Percentiles rank a stretch among this genome's conserved stretches.
Conservation (phyloP, 2,888 invertebrate genomes). For the Parasteatoda lunata region DNA sequence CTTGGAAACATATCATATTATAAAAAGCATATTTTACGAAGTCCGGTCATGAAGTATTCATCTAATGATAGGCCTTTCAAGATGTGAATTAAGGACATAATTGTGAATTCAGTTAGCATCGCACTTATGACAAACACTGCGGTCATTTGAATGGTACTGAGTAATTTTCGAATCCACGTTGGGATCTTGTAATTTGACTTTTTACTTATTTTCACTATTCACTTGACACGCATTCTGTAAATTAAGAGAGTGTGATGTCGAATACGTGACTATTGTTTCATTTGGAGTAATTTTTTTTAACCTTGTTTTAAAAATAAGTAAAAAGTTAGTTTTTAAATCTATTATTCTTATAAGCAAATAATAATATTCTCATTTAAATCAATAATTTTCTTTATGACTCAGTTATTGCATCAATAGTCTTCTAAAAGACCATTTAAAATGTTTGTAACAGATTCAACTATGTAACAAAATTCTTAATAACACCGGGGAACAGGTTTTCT, state of each 20-base stretch:
- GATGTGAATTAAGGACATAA: conserved; percentile 6
- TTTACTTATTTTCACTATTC: background rate
- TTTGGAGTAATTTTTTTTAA: too few relatives aligned
- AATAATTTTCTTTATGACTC: too few relatives aligned
- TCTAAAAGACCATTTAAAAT: too few relatives aligned
- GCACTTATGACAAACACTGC: background rate
- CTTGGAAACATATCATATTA: background rate
- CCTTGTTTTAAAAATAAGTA: too few relatives aligned
- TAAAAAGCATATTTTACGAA: background rate
- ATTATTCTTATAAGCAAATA: too few relatives aligned
- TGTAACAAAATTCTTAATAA: too few relatives aligned
- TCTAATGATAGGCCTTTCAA: conserved; percentile 4
- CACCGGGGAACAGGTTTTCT: too few relatives aligned
- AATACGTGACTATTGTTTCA: background rate
- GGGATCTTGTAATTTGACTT: background rate
- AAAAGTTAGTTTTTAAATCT: too few relatives aligned
- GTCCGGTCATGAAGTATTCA: conserved; percentile 8
- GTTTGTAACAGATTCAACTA: too few relatives aligned
- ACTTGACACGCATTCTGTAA: background rate
- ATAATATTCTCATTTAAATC: too few relatives aligned
- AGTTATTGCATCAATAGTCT: too few relatives aligned
- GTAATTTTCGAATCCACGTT: background rate
- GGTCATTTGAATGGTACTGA: background rate
- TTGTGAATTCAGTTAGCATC: conserved; percentile 4
- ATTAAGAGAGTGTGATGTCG: background rate